Conservation (phyloP, 1,140 invertebrate species). For the Neodiprion virginianus region DNA sequence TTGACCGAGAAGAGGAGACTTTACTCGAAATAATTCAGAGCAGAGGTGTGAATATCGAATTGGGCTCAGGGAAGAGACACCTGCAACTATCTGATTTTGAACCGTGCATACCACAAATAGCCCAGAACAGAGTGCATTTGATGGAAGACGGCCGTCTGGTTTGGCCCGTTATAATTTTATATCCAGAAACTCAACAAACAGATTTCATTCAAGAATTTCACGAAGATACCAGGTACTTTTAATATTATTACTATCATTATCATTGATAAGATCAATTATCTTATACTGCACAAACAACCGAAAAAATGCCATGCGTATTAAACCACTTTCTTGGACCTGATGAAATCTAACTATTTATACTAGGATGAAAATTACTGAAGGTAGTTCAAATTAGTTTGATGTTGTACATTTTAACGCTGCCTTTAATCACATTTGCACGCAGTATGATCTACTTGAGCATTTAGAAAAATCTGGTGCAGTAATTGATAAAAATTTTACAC, state of each 20-base stretch:
- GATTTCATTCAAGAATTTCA: constrained; percentile 78
- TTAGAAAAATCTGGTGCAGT: constrained; percentile 43
- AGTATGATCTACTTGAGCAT: constrained; percentile 45
- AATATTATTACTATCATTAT: constrained; percentile 15
- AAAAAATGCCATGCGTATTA: constrained; percentile 18
- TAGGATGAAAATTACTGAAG: too few relatives aligned
- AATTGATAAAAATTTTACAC: too few relatives aligned
- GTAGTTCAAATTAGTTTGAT: too few relatives aligned
- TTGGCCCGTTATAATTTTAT: constrained; percentile 85
- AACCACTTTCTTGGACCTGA: too few relatives aligned
- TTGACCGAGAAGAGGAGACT: constrained; percentile 64
- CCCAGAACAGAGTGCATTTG: constrained; percentile 66
- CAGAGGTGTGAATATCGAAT: constrained; percentile 61
- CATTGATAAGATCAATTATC: constrained; percentile 13
- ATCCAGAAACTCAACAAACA: constrained; percentile 78
- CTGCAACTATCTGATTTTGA: constrained; percentile 65
- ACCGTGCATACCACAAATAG: constrained; percentile 68
- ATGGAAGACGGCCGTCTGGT: constrained; percentile 67
- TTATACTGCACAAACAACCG: constrained; percentile 46
- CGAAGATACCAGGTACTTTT: constrained; percentile 70
- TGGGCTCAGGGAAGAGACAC: constrained; percentile 39
- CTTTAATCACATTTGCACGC: constrained; percentile 47
- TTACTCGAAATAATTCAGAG: constrained; percentile 65
- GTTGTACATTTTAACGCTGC: too few relatives aligned
- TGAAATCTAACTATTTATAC: too few relatives aligned